Conservation (phyloP, 2,888 invertebrate genomes). For the Amphiduros pacificus region DNA sequence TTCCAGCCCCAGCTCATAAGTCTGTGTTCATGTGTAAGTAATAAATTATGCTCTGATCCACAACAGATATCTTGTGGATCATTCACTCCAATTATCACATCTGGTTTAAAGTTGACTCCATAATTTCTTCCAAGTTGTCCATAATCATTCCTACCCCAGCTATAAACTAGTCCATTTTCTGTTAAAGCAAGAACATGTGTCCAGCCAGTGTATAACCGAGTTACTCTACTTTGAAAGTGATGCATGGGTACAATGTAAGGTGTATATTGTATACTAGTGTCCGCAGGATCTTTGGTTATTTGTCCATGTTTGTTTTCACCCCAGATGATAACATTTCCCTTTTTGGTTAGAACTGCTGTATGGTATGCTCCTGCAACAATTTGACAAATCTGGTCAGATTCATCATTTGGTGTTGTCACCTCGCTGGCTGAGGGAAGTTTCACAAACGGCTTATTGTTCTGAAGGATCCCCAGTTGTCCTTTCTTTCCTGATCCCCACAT, state of each 20-base stretch:
- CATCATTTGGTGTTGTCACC: neutral
- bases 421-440: neutral
- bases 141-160: neutral
- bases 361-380: neutral
- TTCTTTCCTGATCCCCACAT: neutral
- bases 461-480: neutral
- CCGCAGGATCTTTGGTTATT: neutral
- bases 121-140: neutral
- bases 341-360: neutral
- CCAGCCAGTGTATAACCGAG: neutral
- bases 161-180: neutral
- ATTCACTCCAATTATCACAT: neutral
- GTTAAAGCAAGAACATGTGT: neutral
- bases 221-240: too few species aligned
- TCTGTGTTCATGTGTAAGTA: constrained; percentile 31
- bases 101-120: neutral
- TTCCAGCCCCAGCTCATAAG: constrained; percentile 53
- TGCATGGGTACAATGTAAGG: neutral
- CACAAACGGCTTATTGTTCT: neutral
- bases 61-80: neutral
- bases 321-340: neutral
- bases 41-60: neutral
- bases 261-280: neutral
- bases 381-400: neutral
- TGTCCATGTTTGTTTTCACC: neutral